phyloP scores from a whole-genome alignment of 2,888 invertebrate species.

The Chrysotoxum bicinctum region DNA sequence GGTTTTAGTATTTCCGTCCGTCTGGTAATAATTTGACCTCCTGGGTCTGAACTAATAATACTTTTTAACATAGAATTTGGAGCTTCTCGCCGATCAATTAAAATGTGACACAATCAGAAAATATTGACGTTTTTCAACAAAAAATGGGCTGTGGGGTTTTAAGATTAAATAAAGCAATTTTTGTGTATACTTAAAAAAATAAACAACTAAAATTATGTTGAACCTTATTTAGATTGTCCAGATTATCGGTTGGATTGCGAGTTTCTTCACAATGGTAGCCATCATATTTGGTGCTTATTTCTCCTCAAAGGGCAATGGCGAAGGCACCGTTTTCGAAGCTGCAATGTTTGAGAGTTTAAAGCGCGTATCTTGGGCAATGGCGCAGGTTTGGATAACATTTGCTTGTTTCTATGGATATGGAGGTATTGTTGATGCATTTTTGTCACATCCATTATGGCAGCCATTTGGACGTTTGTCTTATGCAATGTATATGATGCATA shows the following conservation, averaged over 20 bases:
- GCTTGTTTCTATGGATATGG: constrained; percentile 70
- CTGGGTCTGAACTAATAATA: too few relatives aligned
- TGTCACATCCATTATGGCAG: constrained; percentile 68
- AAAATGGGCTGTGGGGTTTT: too few relatives aligned
- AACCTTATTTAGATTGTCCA: constrained; percentile 24
- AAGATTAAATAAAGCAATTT: too few relatives aligned
- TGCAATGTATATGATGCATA: constrained; percentile 69
- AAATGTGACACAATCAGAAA: too few relatives aligned
- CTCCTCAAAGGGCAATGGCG: neutral
- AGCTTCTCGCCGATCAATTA: too few relatives aligned
- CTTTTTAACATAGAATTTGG: too few relatives aligned
- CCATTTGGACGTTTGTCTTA: constrained; percentile 71
- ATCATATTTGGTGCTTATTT: constrained; percentile 60
- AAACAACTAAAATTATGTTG: too few relatives aligned
- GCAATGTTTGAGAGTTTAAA: constrained; percentile 64
- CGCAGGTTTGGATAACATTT: constrained; percentile 72
- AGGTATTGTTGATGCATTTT: constrained; percentile 66
- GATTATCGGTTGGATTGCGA: constrained; percentile 46
- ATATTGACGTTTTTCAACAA: too few relatives aligned
- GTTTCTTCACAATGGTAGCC: constrained; percentile 38
- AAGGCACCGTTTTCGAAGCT: constrained; percentile 47
- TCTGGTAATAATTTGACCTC: too few relatives aligned
- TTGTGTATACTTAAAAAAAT: too few relatives aligned
- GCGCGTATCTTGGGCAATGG: constrained; percentile 63
- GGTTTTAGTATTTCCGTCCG: too few relatives aligned